A percentile compares a stretch with the other conserved stretches of the same genome.
phyloP scores from a whole-genome alignment of 2,113 vertebrate genomes.

The Larimichthys crocea region DNA sequence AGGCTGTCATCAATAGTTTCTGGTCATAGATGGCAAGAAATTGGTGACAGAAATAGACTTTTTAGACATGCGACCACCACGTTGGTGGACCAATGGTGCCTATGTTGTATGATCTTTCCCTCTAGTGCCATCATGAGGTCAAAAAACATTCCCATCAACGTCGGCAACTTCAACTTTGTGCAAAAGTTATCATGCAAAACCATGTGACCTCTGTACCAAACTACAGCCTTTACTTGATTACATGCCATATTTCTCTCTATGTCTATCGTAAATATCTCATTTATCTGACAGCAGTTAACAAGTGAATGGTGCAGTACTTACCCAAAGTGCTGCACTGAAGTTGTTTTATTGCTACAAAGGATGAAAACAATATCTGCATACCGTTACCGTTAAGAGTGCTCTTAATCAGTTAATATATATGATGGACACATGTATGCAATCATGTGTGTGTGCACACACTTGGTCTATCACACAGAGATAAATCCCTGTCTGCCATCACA shows the following conservation, averaged over 20 bases:
- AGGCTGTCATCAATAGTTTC: neutral
- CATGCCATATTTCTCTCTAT: neutral
- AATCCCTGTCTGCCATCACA: slow-evolving; percentile 57
- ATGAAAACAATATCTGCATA: slow-evolving; percentile 23
- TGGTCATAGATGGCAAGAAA: neutral
- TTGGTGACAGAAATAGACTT: neutral
- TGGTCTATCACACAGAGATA: slow-evolving; percentile 48
- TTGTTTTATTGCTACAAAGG: slow-evolving; percentile 15
- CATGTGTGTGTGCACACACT: slow-evolving; percentile 3
- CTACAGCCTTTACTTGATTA: neutral
- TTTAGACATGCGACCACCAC: neutral
- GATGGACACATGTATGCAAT: neutral
- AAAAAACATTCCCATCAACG: too few species aligned
- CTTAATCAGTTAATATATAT: slow-evolving; percentile 3
- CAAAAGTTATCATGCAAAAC: too few species aligned
- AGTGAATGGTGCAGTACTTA: neutral
- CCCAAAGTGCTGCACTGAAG: neutral
- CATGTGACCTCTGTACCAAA: too few species aligned
- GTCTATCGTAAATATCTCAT: neutral
- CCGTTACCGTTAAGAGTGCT: neutral
- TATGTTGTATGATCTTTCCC: too few species aligned
- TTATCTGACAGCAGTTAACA: slow-evolving; percentile 14
- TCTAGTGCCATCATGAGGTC: too few species aligned
- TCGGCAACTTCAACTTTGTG: too few species aligned
- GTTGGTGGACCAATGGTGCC: neutral